Evolutionary conservation across 1,140 invertebrate species (phyloP).

Genomic region (Drosophila pseudoobscura): DNA sequence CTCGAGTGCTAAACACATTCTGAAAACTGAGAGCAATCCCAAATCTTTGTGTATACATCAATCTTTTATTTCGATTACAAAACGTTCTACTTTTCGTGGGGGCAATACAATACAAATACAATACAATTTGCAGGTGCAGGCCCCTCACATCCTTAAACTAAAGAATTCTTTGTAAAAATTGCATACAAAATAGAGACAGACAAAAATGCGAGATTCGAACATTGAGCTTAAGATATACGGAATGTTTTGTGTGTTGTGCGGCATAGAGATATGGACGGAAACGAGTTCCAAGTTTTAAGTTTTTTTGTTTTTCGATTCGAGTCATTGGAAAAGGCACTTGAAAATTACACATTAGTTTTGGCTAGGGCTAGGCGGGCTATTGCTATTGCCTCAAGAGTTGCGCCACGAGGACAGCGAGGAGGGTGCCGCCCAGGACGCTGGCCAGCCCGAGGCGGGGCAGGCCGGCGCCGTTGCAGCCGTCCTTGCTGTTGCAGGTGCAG

Average conservation of each 20-base stretch:
- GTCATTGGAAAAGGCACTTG: slow-evolving; percentile 59
- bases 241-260: slow-evolving; percentile 33
- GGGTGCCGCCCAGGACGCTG: slow-evolving; percentile 96
- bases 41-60: slow-evolving; percentile 16
- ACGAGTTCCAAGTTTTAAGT: slow-evolving; percentile 43
- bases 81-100: slow-evolving; percentile 37
- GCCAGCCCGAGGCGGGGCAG: slow-evolving; percentile 29
- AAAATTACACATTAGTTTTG: slow-evolving; percentile 16
- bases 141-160: slow-evolving; percentile 37
- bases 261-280: slow-evolving; percentile 45
- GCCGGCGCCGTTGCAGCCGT: slow-evolving; percentile 91
- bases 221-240: slow-evolving; percentile 29
- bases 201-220: slow-evolving; percentile 25
- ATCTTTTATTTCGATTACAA: slow-evolving; percentile 61
- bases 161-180: slow-evolving; percentile 27
- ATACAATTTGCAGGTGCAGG: slow-evolving; percentile 44
- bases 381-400: slow-evolving; percentile 74
- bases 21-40: neutral
- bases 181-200: slow-evolving; percentile 27
- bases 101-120: slow-evolving; percentile 52
- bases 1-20: too few species aligned
- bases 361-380: slow-evolving; percentile 33
- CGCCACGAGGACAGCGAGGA: slow-evolving; percentile 96
- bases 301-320: slow-evolving; percentile 21
- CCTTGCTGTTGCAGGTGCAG: slow-evolving; percentile 96